Base-by-base conservation (phyloP, 30 jellyfish, hydroid and myxozoan genomes). In the Hydractinia symbiolongicarpus region DNA sequence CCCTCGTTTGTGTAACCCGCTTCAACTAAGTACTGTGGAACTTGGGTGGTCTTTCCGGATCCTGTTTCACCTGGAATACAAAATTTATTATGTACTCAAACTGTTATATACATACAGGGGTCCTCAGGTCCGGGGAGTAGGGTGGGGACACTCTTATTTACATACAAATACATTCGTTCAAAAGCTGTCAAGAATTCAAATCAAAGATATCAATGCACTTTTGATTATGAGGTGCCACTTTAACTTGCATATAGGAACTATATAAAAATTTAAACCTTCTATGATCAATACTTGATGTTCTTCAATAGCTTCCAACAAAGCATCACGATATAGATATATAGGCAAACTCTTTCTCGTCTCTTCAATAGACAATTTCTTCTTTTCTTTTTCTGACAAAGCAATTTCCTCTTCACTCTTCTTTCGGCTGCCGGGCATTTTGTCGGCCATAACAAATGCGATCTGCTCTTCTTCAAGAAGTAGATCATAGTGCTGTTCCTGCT, bases 381-480 rank as follows among this genome's bases (percentile, higher is more conserved):
- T 86, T 54, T 95, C 95, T 72, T 61, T 66, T 1, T 13, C 85
- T 70, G 73, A 92, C n/a, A 95, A 67, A 56, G 81, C 64, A 50
- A 51, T 82, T 4, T 20, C 73, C 4, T 58, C 78, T 8, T 67
- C 86, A 7, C 71, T 84, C 62, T 77, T 82, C 6, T 78, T 81
- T 57, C 78, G 79, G 70, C 96, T 95, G 30, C 99, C 99, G 9
- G 99, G 95, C 90, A 95, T 88, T 66, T 82, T 85, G 49, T 95
- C 99, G 9, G 99, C 97, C 97, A 89, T 89, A n/a, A 95, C 96
- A 78, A 95, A 95, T 40, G 97, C 97, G 52, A 95, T 89, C 53
- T 88, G 97, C 14, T 86, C 96, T 19, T 95, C 96, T 54, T 95
- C 99, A 8, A 95, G 94, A 0, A 95, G 89, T 71, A 95, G 78